phyloP scores from a whole-genome alignment of 1,140 invertebrate genomes.

The Laodelphax striatellus region DNA sequence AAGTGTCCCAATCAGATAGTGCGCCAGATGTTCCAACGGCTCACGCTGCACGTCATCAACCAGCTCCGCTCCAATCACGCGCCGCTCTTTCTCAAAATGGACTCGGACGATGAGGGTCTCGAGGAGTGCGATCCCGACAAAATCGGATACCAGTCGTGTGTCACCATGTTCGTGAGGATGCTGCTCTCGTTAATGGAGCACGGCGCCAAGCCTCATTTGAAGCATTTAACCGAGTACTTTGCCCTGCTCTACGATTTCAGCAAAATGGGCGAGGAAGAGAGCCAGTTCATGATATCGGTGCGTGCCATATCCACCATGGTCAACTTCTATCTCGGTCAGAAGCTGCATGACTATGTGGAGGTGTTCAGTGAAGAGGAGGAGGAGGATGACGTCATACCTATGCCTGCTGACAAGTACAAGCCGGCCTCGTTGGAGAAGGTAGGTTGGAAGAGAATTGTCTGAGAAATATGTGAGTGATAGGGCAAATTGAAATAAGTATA shows the following conservation, averaged over 20 bases:
- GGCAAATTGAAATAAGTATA: too few relatives aligned
- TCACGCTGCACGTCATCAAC: conserved; percentile 89
- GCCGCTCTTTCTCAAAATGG: conserved; percentile 57
- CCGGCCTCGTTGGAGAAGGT: conserved; percentile 80
- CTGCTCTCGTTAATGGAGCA: conserved; percentile 82
- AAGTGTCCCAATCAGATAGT: conserved; percentile 95
- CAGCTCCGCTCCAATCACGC: conserved; percentile 52
- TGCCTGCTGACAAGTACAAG: conserved; percentile 59
- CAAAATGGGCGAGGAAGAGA: conserved; percentile 89
- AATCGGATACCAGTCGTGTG: conserved; percentile 74
- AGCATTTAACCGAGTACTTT: conserved; percentile 87
- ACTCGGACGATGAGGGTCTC: conserved; percentile 46
- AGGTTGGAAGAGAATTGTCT: too few relatives aligned
- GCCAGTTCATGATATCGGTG: conserved; percentile 71
- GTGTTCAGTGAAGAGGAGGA: conserved; percentile 69
- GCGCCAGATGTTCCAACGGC: conserved; percentile 83
- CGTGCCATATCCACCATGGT: conserved; percentile 83
- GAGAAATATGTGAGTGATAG: too few relatives aligned
- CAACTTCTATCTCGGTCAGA: conserved; percentile 82
- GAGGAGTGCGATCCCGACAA: conserved; percentile 43
- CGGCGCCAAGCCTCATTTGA: conserved; percentile 70
- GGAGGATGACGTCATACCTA: conserved; percentile 51
- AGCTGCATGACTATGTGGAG: conserved; percentile 49
- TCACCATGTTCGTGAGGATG: conserved; percentile 83
- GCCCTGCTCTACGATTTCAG: conserved; percentile 84